phyloP scores from a whole-genome alignment of 2,888 invertebrate species.

The Xestia ashworthii region DNA sequence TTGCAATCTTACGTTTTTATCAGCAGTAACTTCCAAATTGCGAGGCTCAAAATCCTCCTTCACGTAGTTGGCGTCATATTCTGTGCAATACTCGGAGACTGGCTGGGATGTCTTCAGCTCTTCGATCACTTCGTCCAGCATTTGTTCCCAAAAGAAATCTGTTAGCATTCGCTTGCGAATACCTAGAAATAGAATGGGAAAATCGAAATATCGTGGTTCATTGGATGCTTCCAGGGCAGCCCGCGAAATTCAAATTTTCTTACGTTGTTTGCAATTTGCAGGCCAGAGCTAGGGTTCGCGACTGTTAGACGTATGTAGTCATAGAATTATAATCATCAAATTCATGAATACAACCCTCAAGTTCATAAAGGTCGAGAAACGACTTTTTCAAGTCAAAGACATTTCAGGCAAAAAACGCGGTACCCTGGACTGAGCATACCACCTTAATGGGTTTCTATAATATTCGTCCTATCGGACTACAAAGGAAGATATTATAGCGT shows the following conservation, averaged over 20 bases:
- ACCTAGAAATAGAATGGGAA: conserved; percentile 70
- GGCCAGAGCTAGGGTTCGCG: no score
- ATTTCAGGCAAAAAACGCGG: no score
- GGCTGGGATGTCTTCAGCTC: conserved; percentile 82
- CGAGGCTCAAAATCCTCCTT: conserved; percentile 84
- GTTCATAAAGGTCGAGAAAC: no score
- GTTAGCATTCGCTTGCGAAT: conserved; percentile 85
- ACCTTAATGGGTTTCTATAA: neutral
- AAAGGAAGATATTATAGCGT: no score
- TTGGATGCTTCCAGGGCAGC: no score
- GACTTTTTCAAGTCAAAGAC: no score
- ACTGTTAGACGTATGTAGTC: no score
- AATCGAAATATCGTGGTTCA: neutral
- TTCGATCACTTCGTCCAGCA: conserved; percentile 88
- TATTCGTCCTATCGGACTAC: neutral
- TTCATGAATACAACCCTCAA: no score
- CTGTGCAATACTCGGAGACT: conserved; percentile 83
- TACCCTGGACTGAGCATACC: no score
- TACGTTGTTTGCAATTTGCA: no score
- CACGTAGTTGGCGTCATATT: conserved; percentile 84
- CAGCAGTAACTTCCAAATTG: conserved; percentile 80
- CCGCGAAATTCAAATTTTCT: no score
- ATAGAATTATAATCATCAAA: no score
- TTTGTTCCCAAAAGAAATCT: conserved; percentile 89
- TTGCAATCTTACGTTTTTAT: conserved; percentile 80